A percentile compares a stretch with the other conserved stretches of the same genome.
Evolutionary conservation across 2,797 vertebrate species (phyloP).

Genomic region (Paramormyrops hopkinsi): DNA sequence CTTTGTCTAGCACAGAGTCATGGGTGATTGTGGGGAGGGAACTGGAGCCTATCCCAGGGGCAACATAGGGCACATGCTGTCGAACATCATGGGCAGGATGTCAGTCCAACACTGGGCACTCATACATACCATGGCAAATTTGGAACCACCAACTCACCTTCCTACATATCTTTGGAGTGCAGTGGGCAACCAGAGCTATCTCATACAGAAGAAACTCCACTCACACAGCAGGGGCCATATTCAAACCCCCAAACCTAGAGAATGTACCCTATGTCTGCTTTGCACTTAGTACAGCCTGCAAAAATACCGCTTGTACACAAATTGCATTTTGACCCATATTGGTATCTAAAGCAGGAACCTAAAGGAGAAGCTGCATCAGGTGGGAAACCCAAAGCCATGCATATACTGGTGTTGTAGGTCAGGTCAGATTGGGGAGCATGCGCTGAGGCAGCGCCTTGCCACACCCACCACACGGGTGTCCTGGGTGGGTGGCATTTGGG

Average conservation of each 20-base stretch:
- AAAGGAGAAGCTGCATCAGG: neutral
- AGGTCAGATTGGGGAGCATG: too few species aligned
- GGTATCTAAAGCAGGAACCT: neutral
- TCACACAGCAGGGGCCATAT: neutral
- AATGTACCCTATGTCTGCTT: neutral
- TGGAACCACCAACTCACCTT: neutral
- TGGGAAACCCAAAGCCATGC: neutral
- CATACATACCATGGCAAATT: neutral
- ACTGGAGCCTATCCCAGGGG: too few species aligned
- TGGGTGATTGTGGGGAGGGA: neutral
- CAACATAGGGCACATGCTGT: neutral
- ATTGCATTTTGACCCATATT: neutral
- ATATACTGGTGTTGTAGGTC: neutral
- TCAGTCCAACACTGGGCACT: neutral
- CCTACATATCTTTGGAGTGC: neutral
- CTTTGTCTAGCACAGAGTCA: neutral
- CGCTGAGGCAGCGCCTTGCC: too few species aligned
- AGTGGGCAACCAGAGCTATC: neutral
- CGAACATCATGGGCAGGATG: neutral
- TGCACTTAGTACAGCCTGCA: neutral
- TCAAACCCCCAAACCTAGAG: neutral
- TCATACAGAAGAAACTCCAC: neutral
- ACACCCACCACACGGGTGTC: neutral
- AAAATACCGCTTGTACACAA: neutral
- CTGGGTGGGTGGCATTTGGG: neutral